Percentiles rank a stretch among this genome's conserved stretches.
These are phyloP conservation scores for Myotis myotis DNA, from an alignment of 2,797 vertebrate genomes.

Conservation along the genomic window DNA sequence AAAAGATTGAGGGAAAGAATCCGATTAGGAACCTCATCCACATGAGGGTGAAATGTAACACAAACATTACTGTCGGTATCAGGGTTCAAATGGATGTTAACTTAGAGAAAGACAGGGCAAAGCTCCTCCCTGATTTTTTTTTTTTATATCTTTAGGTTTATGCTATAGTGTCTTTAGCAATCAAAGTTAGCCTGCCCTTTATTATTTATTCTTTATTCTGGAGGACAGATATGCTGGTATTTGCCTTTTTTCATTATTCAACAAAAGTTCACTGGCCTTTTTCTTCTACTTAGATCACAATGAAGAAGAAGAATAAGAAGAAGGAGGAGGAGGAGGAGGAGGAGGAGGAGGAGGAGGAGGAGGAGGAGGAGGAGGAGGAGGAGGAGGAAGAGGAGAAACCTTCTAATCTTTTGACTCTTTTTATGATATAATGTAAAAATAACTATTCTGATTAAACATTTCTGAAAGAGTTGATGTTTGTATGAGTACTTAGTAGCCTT, in stretches of 20 bases:
- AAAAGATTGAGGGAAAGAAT: neutral
- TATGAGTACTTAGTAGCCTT: neutral
- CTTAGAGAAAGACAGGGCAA: neutral
- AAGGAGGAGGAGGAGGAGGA: neutral
- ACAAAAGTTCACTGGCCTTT: neutral
- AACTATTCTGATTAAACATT: slow-evolving; percentile 17
- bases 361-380: no score
- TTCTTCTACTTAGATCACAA: slow-evolving; percentile 39
- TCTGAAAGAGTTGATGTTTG: slow-evolving; percentile 44
- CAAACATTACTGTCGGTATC: neutral
- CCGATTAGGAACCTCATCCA: neutral
- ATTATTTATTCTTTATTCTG: neutral
- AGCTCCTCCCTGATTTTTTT: neutral
- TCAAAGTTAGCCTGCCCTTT: neutral
- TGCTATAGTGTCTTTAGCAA: neutral
- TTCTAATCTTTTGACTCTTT: slow-evolving; percentile 43
- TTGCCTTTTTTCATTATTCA: neutral
- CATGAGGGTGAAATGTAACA: neutral
- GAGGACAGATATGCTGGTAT: neutral
- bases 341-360: no score
- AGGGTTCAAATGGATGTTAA: neutral
- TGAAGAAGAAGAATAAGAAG: neutral
- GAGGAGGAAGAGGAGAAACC: no score
- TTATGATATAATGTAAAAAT: neutral
- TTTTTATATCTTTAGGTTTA: neutral